Percentiles rank a stretch among this genome's conserved stretches.
phyloP scores from a whole-genome alignment of 2,888 invertebrate genomes.

The Slavum lentiscoides region DNA sequence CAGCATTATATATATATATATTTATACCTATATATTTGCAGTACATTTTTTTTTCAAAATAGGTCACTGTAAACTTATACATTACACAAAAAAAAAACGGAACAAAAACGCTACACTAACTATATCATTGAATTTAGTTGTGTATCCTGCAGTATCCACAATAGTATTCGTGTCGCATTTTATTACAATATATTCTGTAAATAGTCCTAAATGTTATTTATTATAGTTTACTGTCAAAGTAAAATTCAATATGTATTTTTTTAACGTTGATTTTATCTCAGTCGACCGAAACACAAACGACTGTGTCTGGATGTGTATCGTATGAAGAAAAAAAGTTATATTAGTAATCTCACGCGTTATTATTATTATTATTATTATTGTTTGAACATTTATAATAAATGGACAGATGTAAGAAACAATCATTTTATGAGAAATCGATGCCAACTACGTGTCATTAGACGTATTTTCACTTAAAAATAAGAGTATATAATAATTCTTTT shows the following conservation, averaged over 20 bases:
- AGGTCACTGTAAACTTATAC: background rate
- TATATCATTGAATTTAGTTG: background rate
- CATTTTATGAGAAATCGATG: too few species aligned
- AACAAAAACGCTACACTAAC: background rate
- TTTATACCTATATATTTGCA: background rate
- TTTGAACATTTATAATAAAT: too few species aligned
- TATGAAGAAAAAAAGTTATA: too few species aligned
- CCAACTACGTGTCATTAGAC: too few species aligned
- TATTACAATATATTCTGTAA: background rate
- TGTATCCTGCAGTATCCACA: background rate
- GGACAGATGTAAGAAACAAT: too few species aligned
- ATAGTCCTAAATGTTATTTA: background rate
- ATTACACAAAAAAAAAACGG: background rate
- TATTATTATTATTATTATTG: too few species aligned
- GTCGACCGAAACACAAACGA: background rate
- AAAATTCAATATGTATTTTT: background rate
- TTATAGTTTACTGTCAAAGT: background rate
- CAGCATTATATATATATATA: background rate
- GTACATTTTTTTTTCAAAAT: background rate
- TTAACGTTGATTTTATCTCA: background rate
- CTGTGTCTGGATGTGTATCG: too few species aligned
- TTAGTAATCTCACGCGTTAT: too few species aligned
- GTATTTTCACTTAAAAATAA: too few species aligned
- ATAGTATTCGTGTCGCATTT: background rate
- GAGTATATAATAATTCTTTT: too few species aligned